Evolutionary conservation across 1,140 invertebrate genomes (phyloP).

Genomic region (Heliconius melpomene): DNA sequence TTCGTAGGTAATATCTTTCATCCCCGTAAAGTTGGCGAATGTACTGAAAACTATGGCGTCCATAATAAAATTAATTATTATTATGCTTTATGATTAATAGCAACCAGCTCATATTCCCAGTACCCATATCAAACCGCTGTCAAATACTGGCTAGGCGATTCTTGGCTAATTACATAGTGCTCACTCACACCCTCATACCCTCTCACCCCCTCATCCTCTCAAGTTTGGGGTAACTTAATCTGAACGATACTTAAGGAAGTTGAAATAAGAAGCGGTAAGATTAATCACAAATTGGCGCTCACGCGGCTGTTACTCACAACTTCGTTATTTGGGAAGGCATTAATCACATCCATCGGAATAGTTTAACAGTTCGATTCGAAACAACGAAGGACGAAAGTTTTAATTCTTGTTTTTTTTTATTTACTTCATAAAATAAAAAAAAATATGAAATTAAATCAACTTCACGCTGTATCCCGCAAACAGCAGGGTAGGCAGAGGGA

Average conservation of each 20-base stretch:
- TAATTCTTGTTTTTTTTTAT: no score
- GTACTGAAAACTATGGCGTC: slow-evolving; percentile 24
- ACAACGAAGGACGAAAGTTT: background rate
- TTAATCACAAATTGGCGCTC: slow-evolving; percentile 8
- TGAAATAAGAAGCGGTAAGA: background rate
- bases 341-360: background rate
- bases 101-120: slow-evolving; percentile 37
- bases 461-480: no score
- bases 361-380: background rate
- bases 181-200: slow-evolving; percentile 14
- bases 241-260: slow-evolving; percentile 2
- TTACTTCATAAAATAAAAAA: no score
- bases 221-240: slow-evolving; percentile 16
- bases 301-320: background rate
- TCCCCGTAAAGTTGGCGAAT: background rate
- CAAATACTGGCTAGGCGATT: slow-evolving; percentile 30
- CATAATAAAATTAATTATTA: slow-evolving; percentile 44
- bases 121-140: slow-evolving; percentile 49
- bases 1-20: background rate
- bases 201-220: slow-evolving; percentile 19
- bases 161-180: slow-evolving; percentile 22
- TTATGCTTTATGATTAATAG: slow-evolving; percentile 42
- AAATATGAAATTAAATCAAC: no score
- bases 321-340: slow-evolving; percentile 2
- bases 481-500: no score